Conservation (phyloP, 2,888 invertebrate genomes). For the Rhorus exstirpatorius region DNA sequence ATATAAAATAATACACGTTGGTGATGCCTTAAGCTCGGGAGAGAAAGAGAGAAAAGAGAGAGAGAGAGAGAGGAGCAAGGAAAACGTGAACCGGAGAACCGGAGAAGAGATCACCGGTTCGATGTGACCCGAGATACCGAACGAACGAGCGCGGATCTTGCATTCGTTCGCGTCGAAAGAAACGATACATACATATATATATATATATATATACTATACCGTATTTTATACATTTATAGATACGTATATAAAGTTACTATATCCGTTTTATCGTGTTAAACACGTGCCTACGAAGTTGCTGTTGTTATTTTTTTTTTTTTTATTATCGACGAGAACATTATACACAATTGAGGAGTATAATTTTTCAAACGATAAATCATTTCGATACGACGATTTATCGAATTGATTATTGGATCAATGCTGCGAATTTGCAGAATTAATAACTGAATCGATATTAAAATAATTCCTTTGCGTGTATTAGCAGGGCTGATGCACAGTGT, state of each 20-base stretch:
- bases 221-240: conserved; percentile 66
- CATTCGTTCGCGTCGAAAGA: conserved; percentile 78
- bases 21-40: conserved; percentile 28
- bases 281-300: conserved; percentile 81
- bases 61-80: conserved; percentile 58
- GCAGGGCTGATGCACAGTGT: too few relatives aligned
- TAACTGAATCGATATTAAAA: conserved; percentile 6
- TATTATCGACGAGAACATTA: conserved; percentile 44
- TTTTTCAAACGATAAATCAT: conserved; percentile 37
- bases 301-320: conserved; percentile 24
- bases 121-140: conserved; percentile 82
- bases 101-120: conserved; percentile 78
- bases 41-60: neutral
- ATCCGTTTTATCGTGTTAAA: conserved; percentile 79
- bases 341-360: neutral
- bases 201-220: conserved; percentile 17
- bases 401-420: conserved; percentile 11
- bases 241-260: conserved; percentile 60
- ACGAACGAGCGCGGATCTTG: conserved; percentile 74
- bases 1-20: conserved; percentile 1
- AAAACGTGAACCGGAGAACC: conserved; percentile 78
- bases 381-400: neutral
- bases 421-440: conserved; percentile 26
- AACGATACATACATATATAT: conserved; percentile 40
- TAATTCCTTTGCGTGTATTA: neutral